These are phyloP conservation scores for Isurus oxyrinchus DNA, from an alignment of 2,113 vertebrate genomes.

Conservation along the genomic window DNA sequence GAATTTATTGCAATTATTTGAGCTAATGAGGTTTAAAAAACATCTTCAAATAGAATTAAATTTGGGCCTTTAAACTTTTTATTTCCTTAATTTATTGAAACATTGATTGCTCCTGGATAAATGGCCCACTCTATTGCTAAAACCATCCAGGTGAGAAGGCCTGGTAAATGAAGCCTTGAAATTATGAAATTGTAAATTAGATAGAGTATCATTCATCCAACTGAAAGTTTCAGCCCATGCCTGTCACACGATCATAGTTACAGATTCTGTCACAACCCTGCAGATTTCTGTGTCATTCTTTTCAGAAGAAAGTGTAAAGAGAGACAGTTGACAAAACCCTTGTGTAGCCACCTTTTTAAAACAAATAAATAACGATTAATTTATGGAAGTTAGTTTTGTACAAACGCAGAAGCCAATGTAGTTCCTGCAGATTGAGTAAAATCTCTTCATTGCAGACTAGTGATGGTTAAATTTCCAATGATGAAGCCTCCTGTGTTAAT, in stretches of 20 bases:
- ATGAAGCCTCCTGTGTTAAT: background rate
- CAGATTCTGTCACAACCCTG: background rate
- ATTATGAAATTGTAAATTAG: background rate
- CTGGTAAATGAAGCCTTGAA: background rate
- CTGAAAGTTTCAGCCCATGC: background rate
- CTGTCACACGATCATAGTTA: background rate
- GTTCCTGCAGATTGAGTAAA: background rate
- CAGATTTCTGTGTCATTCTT: background rate
- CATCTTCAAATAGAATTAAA: background rate
- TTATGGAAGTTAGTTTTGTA: background rate
- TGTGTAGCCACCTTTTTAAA: background rate
- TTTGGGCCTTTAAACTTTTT: background rate
- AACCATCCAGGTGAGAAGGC: background rate
- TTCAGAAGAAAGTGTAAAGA: background rate
- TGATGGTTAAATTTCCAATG: background rate
- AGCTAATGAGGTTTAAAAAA: background rate
- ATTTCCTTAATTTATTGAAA: background rate
- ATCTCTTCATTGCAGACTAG: background rate
- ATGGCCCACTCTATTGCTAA: background rate
- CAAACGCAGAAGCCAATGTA: background rate
- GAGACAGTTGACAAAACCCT: too few species aligned
- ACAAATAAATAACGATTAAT: background rate
- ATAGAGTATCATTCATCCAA: background rate
- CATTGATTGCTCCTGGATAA: background rate
- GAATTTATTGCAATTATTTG: background rate